These are phyloP conservation scores for Lamprotornis superbus DNA, from an alignment of 2,113 vertebrate genomes.

Conservation along the genomic window DNA sequence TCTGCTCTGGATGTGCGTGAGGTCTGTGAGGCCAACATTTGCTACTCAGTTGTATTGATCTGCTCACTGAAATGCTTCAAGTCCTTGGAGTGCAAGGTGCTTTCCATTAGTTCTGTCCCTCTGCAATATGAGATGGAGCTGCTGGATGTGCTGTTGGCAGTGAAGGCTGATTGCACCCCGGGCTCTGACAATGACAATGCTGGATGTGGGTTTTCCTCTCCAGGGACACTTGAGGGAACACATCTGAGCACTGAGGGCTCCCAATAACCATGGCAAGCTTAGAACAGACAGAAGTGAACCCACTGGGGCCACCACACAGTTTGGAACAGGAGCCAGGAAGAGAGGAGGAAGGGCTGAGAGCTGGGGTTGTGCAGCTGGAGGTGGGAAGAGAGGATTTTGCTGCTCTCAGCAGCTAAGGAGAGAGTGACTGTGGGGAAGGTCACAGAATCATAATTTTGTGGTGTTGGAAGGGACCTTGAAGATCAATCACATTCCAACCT, in stretches of 20 bases:
- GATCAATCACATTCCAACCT: not conserved
- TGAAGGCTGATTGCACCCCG: not conserved
- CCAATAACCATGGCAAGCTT: not conserved
- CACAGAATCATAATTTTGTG: not conserved
- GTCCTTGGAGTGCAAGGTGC: not conserved
- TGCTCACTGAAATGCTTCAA: not conserved
- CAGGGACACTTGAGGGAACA: too few relatives aligned
- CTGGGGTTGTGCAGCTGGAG: not conserved
- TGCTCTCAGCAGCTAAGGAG: not conserved
- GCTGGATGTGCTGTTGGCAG: not conserved
- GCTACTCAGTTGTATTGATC: not conserved
- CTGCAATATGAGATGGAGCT: not conserved
- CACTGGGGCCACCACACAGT: not conserved
- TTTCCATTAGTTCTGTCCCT: not conserved
- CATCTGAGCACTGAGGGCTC: not conserved
- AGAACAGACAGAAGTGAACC: not conserved
- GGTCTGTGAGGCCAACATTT: not conserved
- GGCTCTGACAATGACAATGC: not conserved
- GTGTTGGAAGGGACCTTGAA: not conserved
- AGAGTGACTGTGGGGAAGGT: not conserved
- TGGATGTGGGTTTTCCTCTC: not conserved
- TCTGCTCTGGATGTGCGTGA: fast-evolving
- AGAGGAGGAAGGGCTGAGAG: not conserved
- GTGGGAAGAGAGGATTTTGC: not conserved
- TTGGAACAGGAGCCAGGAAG: not conserved